Conservation (phyloP, 2,888 invertebrate genomes). For the Patella pellucida region DNA sequence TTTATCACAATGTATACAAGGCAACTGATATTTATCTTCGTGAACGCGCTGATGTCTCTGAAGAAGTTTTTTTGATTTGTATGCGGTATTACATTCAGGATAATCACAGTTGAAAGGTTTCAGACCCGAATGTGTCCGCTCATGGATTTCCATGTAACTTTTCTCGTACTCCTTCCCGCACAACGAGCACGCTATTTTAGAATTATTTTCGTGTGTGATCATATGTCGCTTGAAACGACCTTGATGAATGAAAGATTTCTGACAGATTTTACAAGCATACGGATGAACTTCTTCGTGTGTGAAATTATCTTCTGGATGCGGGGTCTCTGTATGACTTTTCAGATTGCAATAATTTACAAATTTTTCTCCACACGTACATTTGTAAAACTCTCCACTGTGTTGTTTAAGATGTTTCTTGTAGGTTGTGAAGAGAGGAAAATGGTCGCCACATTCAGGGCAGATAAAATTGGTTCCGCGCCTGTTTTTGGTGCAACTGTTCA, state of each 20-base stretch:
- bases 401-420: background rate
- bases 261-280: background rate
- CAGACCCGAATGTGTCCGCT: background rate
- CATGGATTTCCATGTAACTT: background rate
- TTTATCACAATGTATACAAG: slow-evolving; percentile 2
- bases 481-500: slow-evolving; percentile 1
- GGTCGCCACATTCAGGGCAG: background rate
- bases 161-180: slow-evolving; percentile 3
- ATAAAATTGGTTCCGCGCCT: background rate
- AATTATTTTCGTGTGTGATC: slow-evolving; percentile 5
- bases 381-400: background rate
- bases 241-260: background rate
- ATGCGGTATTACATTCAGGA: background rate
- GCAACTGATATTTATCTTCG: background rate
- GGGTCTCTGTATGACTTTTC: background rate
- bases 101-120: background rate
- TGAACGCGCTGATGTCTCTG: background rate
- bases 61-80: background rate
- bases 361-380: background rate
- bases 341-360: background rate
- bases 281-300: background rate
- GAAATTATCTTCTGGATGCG: background rate
- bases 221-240: slow-evolving; percentile 1
- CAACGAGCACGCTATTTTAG: background rate
- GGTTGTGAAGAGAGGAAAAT: background rate